Percentiles rank a stretch among this genome's conserved stretches.
Conservation (phyloP, 2,888 invertebrate genomes). For the Lasioglossum morio region DNA sequence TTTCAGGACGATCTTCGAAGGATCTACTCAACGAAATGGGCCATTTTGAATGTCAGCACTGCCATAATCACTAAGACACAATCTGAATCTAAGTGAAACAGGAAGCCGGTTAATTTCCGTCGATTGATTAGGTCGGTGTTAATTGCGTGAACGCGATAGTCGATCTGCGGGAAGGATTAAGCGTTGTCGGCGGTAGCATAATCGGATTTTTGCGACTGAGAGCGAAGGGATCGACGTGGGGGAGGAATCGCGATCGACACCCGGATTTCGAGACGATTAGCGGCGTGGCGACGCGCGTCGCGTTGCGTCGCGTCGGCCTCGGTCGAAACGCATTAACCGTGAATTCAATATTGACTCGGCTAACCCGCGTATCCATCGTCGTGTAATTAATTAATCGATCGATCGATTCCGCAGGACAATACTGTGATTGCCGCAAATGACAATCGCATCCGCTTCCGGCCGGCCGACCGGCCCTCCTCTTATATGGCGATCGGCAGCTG, state of each 20-base stretch:
- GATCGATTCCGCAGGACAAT: constrained; percentile 63
- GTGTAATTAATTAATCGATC: constrained; percentile 81
- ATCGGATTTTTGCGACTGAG: constrained; percentile 8
- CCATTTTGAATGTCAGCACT: background rate
- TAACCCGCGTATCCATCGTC: constrained; percentile 76
- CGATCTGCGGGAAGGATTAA: background rate
- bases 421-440: constrained; percentile 64
- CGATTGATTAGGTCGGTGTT: background rate
- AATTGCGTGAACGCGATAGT: background rate
- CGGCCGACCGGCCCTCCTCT: background rate
- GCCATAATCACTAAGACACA: background rate
- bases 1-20: background rate
- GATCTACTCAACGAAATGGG: background rate
- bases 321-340: constrained; percentile 77
- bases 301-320: constrained; percentile 31
- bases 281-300: constrained; percentile 25
- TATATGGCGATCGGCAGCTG: constrained; percentile 38
- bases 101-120: background rate
- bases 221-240: background rate
- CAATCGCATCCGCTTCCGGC: constrained; percentile 50
- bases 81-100: background rate
- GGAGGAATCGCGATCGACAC: background rate
- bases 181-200: background rate
- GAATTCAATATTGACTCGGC: constrained; percentile 81
- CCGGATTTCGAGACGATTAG: constrained; percentile 64